Conservation (phyloP, 2,113 vertebrate species). For the Paratilapia polleni region DNA sequence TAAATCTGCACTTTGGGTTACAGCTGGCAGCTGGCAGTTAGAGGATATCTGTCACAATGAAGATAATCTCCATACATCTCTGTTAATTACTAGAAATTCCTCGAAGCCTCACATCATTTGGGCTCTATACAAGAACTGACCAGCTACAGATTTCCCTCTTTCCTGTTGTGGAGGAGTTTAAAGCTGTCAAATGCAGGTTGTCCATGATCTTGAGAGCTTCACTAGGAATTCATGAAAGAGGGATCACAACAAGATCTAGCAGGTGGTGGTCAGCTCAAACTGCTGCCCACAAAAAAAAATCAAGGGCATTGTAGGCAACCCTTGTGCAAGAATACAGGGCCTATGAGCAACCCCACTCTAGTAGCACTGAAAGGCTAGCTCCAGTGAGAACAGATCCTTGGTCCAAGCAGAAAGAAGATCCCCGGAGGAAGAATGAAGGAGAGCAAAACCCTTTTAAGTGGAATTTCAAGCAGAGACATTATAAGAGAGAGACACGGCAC, state of each 20-base stretch:
- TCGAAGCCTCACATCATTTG: background rate
- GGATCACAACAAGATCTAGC: background rate
- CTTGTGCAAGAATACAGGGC: background rate
- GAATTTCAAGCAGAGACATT: background rate
- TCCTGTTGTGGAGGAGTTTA: background rate
- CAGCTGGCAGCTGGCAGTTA: no score
- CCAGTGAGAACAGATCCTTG: background rate
- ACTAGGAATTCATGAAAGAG: background rate
- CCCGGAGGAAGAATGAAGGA: background rate
- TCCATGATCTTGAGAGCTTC: background rate
- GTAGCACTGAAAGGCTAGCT: background rate
- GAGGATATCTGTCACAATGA: no score
- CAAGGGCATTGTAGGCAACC: background rate
- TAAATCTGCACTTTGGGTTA: background rate
- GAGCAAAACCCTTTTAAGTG: background rate
- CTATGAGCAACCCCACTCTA: background rate
- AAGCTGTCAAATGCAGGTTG: background rate
- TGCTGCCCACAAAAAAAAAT: background rate
- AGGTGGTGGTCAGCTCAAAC: background rate
- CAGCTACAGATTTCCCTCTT: background rate
- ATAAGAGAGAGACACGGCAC: no score
- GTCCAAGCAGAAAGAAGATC: background rate
- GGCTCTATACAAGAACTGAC: background rate
- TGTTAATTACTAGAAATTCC: no score
- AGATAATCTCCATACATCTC: no score